Evolutionary conservation across 1,140 invertebrate species (phyloP).

Genomic region (Vollenhovia emeryi): DNA sequence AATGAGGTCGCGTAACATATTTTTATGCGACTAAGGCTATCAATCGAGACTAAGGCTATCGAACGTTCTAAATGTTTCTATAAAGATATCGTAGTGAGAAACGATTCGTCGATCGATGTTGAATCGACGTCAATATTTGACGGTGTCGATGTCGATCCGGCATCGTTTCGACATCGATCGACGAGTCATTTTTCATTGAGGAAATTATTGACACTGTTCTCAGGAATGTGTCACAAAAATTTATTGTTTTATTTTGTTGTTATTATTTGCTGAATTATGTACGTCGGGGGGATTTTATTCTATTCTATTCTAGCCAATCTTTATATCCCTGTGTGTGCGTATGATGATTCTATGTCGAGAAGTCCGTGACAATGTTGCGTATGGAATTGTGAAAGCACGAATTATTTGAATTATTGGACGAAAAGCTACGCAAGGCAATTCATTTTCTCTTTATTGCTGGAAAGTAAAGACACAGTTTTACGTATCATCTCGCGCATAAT

Average conservation of each 20-base stretch:
- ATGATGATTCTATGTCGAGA: background rate
- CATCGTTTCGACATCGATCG: too few species aligned
- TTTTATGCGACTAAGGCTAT: background rate
- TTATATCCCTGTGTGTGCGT: too few species aligned
- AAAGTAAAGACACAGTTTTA: conserved; percentile 21
- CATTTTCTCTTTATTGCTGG: conserved; percentile 7
- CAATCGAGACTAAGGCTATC: background rate
- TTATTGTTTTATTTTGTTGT: background rate
- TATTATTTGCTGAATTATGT: background rate
- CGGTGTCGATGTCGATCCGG: too few species aligned
- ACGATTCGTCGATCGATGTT: too few species aligned
- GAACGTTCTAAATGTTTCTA: background rate
- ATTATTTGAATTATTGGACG: background rate
- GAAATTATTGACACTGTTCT: background rate
- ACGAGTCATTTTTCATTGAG: too few species aligned
- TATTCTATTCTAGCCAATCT: background rate
- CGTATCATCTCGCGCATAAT: background rate
- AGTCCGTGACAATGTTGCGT: background rate
- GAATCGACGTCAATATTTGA: too few species aligned
- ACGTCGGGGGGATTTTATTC: background rate
- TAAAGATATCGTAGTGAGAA: background rate
- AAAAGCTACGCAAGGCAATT: background rate
- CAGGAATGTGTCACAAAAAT: background rate
- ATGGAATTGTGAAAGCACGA: background rate
- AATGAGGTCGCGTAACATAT: background rate